A percentile compares a stretch with the other conserved stretches of the same genome.
phyloP scores from a whole-genome alignment of 2,888 invertebrate species.

The Nowickia ferox region DNA sequence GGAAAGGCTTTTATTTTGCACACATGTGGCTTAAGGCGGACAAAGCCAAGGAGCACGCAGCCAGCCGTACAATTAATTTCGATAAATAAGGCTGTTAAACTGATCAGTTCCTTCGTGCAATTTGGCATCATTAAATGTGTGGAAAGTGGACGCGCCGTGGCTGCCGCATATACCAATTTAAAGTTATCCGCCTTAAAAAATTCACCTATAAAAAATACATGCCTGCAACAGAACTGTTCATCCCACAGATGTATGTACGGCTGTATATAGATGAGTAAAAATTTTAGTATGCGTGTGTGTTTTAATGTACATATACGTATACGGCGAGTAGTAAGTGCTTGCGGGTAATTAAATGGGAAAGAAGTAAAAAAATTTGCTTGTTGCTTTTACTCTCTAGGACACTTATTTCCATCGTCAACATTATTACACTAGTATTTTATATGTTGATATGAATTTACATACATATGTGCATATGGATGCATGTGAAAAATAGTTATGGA shows the following conservation, averaged over 20 bases:
- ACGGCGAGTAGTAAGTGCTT: conserved; percentile 52
- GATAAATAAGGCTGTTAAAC: too few species aligned
- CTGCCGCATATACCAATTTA: neutral
- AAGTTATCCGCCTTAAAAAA: conserved; percentile 1
- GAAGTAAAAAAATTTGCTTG: conserved; percentile 60
- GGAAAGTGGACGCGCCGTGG: neutral
- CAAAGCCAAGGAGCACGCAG: too few species aligned
- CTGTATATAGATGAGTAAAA: neutral
- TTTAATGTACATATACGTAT: neutral
- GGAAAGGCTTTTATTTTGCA: too few species aligned
- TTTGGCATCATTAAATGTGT: too few species aligned
- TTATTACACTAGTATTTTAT: conserved; percentile 32
- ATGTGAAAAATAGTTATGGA: conserved; percentile 17
- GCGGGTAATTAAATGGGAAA: conserved; percentile 72
- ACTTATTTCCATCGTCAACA: conserved; percentile 49
- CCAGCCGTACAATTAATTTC: too few species aligned
- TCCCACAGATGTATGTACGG: conserved; percentile 7
- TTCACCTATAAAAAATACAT: neutral
- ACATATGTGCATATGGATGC: conserved; percentile 1
- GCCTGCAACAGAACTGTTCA: neutral
- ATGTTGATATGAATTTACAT: conserved; percentile 26
- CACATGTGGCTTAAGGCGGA: too few species aligned
- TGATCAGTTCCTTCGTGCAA: too few species aligned
- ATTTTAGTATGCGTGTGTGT: neutral
- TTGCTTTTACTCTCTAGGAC: conserved; percentile 64